Evolutionary conservation across 2,113 vertebrate species (phyloP), one percentile per base, ranked within the genome.

Genomic region (Caranx melampygus): DNA sequence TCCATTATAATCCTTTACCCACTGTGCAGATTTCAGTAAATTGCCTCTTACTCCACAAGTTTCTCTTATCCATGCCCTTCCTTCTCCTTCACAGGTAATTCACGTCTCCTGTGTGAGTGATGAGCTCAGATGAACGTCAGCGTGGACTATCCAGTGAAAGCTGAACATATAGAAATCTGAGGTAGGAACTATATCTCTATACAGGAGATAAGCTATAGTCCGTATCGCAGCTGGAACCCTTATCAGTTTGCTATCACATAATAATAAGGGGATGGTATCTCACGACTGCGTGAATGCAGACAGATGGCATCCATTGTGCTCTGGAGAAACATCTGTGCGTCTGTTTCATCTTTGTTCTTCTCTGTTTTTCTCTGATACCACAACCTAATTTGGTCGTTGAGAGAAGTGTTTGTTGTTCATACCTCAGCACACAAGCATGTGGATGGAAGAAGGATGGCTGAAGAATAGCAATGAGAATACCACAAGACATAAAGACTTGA

Each of bases 211-310:
- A 85, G 68, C 77, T 68, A n/a, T 21, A 70, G 45, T 42, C 42
- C 0, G 0, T 42, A 16, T 58, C 59, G 73, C 81, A 90, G 81
- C 78, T 87, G 72, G 70, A 87, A 76, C 59, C 37, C 49, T 68
- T 64, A 80, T 84, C 57, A 8, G 33, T 34, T 54, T 63, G 69
- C 16, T 49, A 37, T 79, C 5, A 20, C 33, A 26, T 86, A 40
- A 65, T 73, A 79, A 79, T 78, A 14, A 72, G 21, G 60, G 64
- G 51, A 78, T 72, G 6, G 31, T 58, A 73, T 73, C 37, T 65
- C 26, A 57, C 64, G 26, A 87, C 35, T 35, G 21, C 15, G 18
- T 26, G 26, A 64, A 45, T 26, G 18, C 35, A 62, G 75, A 35
- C 52, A 71, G 58, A 74, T 49, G 45, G 34, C n/a, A 55, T 12